Evolutionary conservation across 2,888 invertebrate species (phyloP), one percentile per base, ranked within the genome.

Genomic region (Norana najaformis): DNA sequence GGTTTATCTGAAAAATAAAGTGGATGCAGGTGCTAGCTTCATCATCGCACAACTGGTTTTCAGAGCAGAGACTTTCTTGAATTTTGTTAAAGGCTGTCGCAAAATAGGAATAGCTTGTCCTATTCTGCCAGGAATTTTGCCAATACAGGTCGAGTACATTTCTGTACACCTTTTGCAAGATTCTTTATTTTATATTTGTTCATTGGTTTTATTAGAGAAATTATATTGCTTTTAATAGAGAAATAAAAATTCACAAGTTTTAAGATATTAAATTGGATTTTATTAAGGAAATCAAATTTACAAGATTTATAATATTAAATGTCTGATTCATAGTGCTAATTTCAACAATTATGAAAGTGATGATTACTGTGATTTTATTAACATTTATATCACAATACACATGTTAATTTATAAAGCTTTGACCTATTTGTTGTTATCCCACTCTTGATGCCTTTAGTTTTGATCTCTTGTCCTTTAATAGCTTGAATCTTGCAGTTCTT

Each of bases 11-110:
- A 97, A 97, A 94, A 95, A 96, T 92, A 98, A 98, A 96, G 94
- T 97, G 18, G 96, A 97, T 83, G 96, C 96, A 83, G 98, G 98
- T 0, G 97, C 97, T 0, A 96, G 98, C 94, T 97, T 97, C 93
- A 96, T 98, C 91, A 96, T 98, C 91, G 97, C 98, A 0, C 98
- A 98, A 95, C 96, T 97, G 47, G 97, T 97, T 94, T 98, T 97
- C 93, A 96, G 97, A 88, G 95, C 96, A 3, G 95, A 96, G 39
- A 94, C 95, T 20, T 97, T 97, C 93, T 95, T 96, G 88, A 95
- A 96, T 69, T 98, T 97, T 94, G 95, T 96, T 3, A 94, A 95
- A 36, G 96, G 96, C 93, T 97, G 97, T 93, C 95, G 96, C 90
- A 94, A 95, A 38, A 94, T 96, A 69, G 97, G 96, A 37, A 97